Evolutionary conservation across 2,113 vertebrate genomes (phyloP), one percentile per base, ranked within the genome.

Genomic region (Myocastor coypus): DNA sequence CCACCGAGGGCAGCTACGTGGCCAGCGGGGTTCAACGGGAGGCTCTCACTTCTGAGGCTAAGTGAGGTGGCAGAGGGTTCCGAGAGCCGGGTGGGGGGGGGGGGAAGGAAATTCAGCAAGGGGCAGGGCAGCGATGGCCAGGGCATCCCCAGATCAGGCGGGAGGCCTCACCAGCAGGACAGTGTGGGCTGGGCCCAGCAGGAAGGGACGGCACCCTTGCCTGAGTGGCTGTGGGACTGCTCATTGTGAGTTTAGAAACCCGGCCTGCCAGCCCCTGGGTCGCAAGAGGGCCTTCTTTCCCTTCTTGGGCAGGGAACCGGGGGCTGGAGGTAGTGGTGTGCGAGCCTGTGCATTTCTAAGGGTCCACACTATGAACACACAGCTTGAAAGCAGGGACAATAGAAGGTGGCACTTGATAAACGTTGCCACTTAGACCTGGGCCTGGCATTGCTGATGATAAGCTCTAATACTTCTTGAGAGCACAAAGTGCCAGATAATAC

Each of bases 11-110:
- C 46, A 22, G 52, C 22, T 73, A 0, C 5, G 0, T 3, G 63
- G 34, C 14, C 5, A 69, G n/a, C 46, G 0, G 34, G 28, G 1
- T 19, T 55, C n/a, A 5, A 37, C 34, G 3, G 73, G 50, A 13
- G 19, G 0, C 32, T n/a, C 46, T 10, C 3, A 1, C n/a, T 34
- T 55, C 57, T 1, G 42, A 64, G 19, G n/a, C 80, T 19, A 40
- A 1, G 2, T 0, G 1, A 7, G 7, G 34, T 6, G 0, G 1
- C 34, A 4, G 57, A 82, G 30, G 34, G 5, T 1, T 28, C n/a
- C 4, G 7, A 5, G 63, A 66, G n/a, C 19, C 14, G 3, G 26
- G 37, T 22, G 17, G 52, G 55, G 14, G 22, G 16, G 3, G 26
- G 37, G 26, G 17, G 52, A 61, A 19, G 22, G 16, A 22, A 13